Percentiles rank a stretch among this genome's conserved stretches.
phyloP scores from a whole-genome alignment of 2,797 vertebrate species.

The Hoplostethus mediterraneus region DNA sequence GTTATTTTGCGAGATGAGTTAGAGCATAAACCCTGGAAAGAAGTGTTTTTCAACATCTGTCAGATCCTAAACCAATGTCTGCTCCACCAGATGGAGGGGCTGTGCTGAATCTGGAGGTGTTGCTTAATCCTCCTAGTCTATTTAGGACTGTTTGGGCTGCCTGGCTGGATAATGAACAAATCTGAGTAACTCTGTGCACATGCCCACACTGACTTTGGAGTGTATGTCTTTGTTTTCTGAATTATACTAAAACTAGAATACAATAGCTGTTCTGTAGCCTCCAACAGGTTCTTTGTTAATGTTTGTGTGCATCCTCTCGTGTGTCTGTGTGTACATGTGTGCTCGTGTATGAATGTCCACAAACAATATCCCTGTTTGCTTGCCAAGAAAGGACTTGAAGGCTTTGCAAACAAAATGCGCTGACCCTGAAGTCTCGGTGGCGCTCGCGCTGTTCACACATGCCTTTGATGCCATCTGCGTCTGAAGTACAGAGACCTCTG shows the following conservation, averaged over 20 bases:
- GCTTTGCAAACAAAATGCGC: constrained; percentile 47
- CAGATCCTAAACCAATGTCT: not conserved
- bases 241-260: not conserved
- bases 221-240: constrained; percentile 7
- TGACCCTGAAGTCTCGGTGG: constrained; percentile 49
- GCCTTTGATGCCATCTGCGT: constrained; percentile 68
- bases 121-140: not conserved
- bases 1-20: not conserved
- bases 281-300: not conserved
- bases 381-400: constrained; percentile 16
- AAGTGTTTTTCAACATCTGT: constrained; percentile 17
- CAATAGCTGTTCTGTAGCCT: not conserved
- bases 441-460: constrained; percentile 51
- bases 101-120: constrained; percentile 6
- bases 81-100: constrained; percentile 23
- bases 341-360: constrained; percentile 33
- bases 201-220: not conserved
- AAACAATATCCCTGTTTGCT: constrained; percentile 41
- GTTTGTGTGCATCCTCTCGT: not conserved
- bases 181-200: constrained; percentile 1
- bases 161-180: constrained; percentile 2
- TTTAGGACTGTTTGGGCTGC: not conserved
- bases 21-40: not conserved
- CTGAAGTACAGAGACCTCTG: constrained; percentile 57
- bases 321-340: constrained; percentile 8